phyloP scores from a whole-genome alignment of 2,797 vertebrate genomes.

The Carapus acus region DNA sequence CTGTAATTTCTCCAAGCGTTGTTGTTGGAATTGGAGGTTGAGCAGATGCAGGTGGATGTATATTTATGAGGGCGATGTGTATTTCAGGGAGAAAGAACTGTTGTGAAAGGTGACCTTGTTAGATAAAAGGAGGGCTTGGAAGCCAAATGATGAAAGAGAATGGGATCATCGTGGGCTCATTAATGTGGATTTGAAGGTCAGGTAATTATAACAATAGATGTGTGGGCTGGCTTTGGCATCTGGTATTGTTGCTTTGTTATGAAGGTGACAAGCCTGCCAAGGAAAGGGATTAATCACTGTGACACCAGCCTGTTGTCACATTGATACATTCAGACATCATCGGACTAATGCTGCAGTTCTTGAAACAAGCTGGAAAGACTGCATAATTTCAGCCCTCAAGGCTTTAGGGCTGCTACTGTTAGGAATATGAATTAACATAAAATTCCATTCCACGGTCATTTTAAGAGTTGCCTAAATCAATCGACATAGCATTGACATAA shows the following conservation, averaged over 20 bases:
- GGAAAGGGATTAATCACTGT: conserved; percentile 66
- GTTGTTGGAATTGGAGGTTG: conserved; percentile 39
- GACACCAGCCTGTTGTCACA: conserved; percentile 64
- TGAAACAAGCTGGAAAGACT: conserved; percentile 38
- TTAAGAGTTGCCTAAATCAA: conserved; percentile 23
- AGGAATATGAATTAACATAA: conserved; percentile 33
- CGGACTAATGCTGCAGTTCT: conserved; percentile 35
- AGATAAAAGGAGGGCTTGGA: conserved; percentile 68
- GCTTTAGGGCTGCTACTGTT: conserved; percentile 18
- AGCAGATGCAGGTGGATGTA: conserved; percentile 67
- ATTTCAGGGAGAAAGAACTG: conserved; percentile 61
- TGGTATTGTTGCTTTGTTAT: conserved; percentile 71
- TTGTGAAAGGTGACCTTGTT: conserved; percentile 73
- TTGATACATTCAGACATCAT: conserved; percentile 65
- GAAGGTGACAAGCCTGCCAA: conserved; percentile 61
- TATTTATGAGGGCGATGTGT: conserved; percentile 70
- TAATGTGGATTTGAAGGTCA: conserved; percentile 76
- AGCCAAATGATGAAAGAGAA: conserved; percentile 72
- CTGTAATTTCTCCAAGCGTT: conserved; percentile 54
- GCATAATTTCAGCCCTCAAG: conserved; percentile 37
- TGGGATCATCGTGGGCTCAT: conserved; percentile 70
- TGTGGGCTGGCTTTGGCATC: conserved; percentile 66
- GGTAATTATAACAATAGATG: conserved; percentile 70
- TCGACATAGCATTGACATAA: conserved; percentile 7
- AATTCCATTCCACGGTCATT: conserved; percentile 6